Percentiles rank a stretch among this genome's conserved stretches.
Conservation (phyloP, 2,113 vertebrate genomes). For the Apaloderma vittatum region DNA sequence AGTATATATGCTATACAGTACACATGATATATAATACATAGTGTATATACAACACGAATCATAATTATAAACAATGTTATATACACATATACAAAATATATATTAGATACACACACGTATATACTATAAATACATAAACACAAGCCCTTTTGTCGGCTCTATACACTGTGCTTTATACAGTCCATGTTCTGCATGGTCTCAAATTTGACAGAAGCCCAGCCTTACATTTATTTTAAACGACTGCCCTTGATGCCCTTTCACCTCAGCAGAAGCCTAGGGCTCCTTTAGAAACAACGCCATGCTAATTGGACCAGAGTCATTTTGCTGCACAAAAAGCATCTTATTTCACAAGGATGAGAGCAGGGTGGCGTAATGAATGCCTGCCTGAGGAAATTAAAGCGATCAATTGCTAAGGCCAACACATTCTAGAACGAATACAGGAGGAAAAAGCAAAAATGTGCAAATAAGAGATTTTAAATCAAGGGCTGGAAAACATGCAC, state of each 20-base stretch:
- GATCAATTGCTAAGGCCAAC: constrained; percentile 1
- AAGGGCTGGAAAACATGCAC: neutral
- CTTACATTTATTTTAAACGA: neutral
- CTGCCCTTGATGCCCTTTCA: neutral
- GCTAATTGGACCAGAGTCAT: neutral
- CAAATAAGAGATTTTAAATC: constrained; percentile 25
- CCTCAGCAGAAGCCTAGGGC: neutral
- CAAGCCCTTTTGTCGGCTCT: no score
- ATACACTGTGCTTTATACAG: no score
- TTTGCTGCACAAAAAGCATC: constrained; percentile 13
- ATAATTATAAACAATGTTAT: no score
- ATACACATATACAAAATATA: no score
- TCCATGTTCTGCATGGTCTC: no score
- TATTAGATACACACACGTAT: no score
- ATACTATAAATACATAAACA: no score
- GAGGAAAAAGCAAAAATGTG: neutral
- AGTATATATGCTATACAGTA: no score
- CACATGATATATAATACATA: no score
- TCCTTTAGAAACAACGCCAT: neutral
- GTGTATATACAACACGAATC: no score
- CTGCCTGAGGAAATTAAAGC: constrained; percentile 25
- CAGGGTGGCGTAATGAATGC: neutral
- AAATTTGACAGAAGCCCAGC: no score
- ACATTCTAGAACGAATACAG: neutral
- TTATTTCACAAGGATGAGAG: neutral